These are phyloP conservation scores for Masticophis lateralis DNA, from an alignment of 2,797 vertebrate genomes.

Conservation along the genomic window DNA sequence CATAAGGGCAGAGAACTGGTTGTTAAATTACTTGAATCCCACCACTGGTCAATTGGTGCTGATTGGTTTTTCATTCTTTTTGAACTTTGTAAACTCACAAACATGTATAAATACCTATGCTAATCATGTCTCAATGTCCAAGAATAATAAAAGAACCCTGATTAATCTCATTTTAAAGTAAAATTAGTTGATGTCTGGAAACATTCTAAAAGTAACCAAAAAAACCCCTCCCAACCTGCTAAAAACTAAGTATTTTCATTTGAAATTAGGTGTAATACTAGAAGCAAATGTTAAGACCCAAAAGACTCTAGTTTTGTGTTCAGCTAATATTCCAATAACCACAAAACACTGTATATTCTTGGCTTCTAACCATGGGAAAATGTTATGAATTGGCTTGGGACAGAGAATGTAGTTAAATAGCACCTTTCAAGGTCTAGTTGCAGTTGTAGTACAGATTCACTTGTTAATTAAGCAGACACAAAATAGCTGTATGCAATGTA, in stretches of 20 bases:
- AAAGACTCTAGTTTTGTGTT: neutral
- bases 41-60: neutral
- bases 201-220: neutral
- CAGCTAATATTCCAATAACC: neutral
- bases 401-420: conserved; percentile 10
- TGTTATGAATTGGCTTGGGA: neutral
- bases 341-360: neutral
- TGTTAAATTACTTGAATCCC: no score
- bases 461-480: conserved; percentile 23
- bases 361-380: neutral
- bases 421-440: neutral
- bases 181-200: neutral
- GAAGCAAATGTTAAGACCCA: neutral
- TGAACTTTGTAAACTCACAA: neutral
- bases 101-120: neutral
- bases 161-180: neutral
- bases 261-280: neutral
- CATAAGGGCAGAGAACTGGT: no score
- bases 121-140: neutral
- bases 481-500: neutral
- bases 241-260: neutral
- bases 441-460: conserved; percentile 10
- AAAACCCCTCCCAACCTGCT: no score
- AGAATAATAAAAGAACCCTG: neutral
- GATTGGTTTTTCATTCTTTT: neutral